phyloP scores from a whole-genome alignment of 2,888 invertebrate genomes.

The Chirona hameri region DNA sequence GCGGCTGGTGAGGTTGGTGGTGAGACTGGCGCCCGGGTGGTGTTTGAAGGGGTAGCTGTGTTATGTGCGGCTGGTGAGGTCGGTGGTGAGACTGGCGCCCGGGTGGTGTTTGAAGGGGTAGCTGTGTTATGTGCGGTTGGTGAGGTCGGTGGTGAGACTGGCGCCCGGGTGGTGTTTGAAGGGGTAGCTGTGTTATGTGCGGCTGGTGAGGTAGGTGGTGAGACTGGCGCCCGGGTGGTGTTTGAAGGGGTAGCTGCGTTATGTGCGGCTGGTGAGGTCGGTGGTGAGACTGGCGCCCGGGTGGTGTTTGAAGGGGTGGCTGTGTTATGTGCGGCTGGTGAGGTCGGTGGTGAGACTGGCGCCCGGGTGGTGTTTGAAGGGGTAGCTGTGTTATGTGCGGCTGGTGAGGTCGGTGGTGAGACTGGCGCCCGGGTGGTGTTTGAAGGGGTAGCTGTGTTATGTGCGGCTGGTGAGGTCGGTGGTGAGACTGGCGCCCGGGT shows the following conservation, averaged over 20 bases:
- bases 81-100: conserved; percentile 31
- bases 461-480: conserved; percentile 61
- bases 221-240: too few species aligned
- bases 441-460: too few species aligned
- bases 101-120: too few species aligned
- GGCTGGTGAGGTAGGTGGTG: conserved; percentile 57
- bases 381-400: too few species aligned
- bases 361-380: too few species aligned
- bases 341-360: conserved; percentile 48
- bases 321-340: conserved; percentile 54
- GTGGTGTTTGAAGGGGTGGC: too few species aligned
- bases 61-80: conserved; percentile 63
- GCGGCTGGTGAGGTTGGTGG: conserved; percentile 59
- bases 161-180: too few species aligned
- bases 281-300: not conserved
- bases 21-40: not conserved
- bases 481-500: not conserved
- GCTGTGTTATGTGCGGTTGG: too few species aligned
- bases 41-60: too few species aligned
- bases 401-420: conserved; percentile 56
- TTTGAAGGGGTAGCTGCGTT: too few species aligned
- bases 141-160: conserved; percentile 51
- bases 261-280: conserved; percentile 63
- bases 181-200: too few species aligned
- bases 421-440: too few species aligned